Conservation (phyloP, 2,797 vertebrate species). For the Syngnathus rostellatus region DNA sequence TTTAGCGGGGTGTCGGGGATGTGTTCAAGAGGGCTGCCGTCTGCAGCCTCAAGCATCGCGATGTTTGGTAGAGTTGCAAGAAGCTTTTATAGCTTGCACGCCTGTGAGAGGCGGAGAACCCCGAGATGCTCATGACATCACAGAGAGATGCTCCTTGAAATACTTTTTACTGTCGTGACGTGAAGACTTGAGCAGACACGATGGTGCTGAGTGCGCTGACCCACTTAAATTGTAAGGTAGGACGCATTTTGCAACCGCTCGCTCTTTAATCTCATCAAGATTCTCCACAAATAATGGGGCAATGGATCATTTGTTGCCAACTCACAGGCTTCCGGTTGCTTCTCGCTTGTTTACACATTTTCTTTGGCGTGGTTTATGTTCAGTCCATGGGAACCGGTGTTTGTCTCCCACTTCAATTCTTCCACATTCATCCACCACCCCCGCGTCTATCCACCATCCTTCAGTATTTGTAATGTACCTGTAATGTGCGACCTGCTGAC, state of each 20-base stretch:
- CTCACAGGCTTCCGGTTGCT: conserved; percentile 47
- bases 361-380: conserved; percentile 15
- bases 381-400: conserved; percentile 5
- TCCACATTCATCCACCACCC: conserved; percentile 10
- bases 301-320: conserved; percentile 41
- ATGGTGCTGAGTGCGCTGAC: conserved; percentile 63
- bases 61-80: conserved; percentile 55
- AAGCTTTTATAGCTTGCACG: conserved; percentile 24
- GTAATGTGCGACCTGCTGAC: not conserved
- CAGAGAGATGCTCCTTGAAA: conserved; percentile 31
- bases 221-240: conserved; percentile 65
- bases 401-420: conserved; percentile 7
- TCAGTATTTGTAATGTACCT: not conserved
- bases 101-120: conserved; percentile 6
- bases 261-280: not conserved
- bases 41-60: conserved; percentile 58
- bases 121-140: conserved; percentile 30
- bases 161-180: conserved; percentile 9
- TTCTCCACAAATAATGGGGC: not conserved
- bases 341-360: conserved; percentile 46
- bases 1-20: not conserved
- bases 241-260: conserved; percentile 16
- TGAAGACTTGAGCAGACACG: conserved; percentile 26
- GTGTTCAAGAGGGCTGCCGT: conserved; percentile 10
- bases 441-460: conserved; percentile 1